Percentiles rank a stretch among this genome's conserved stretches.
These are phyloP conservation scores for Podargus strigoides DNA, from an alignment of 2,797 vertebrate genomes.

Conservation along the genomic window DNA sequence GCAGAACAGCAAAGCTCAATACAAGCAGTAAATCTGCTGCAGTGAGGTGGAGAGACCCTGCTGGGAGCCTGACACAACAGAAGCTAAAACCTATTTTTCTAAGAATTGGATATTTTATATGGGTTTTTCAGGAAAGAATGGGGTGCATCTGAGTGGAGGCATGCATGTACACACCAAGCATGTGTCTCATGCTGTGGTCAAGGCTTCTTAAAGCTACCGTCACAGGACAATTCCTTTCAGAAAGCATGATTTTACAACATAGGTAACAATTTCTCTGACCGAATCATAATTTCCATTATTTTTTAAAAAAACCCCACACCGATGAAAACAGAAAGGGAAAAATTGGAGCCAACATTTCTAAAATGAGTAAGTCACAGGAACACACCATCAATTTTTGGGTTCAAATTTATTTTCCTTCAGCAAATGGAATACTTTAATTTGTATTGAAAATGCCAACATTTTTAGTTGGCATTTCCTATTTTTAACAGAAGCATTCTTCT, in stretches of 20 bases:
- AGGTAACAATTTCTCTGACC: not conserved
- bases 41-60: not conserved
- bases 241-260: not conserved
- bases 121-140: not conserved
- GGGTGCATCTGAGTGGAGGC: not conserved
- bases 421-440: not conserved
- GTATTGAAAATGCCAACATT: not conserved
- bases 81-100: not conserved
- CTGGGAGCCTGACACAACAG: not conserved
- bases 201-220: not conserved
- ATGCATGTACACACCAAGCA: not conserved
- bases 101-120: not conserved
- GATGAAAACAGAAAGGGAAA: not conserved
- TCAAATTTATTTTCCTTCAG: slow-evolving; percentile 1
- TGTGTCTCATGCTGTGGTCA: not conserved
- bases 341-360: not conserved
- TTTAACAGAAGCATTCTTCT: not conserved
- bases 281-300: not conserved
- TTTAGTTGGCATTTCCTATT: not conserved
- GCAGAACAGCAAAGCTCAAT: slow-evolving; percentile 8
- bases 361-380: not conserved
- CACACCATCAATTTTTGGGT: not conserved
- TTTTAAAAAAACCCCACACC: not conserved
- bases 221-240: not conserved
- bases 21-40: not conserved